These are phyloP conservation scores for Galaxias olidus DNA, from an alignment of 2,797 vertebrate species.

Conservation along the genomic window DNA sequence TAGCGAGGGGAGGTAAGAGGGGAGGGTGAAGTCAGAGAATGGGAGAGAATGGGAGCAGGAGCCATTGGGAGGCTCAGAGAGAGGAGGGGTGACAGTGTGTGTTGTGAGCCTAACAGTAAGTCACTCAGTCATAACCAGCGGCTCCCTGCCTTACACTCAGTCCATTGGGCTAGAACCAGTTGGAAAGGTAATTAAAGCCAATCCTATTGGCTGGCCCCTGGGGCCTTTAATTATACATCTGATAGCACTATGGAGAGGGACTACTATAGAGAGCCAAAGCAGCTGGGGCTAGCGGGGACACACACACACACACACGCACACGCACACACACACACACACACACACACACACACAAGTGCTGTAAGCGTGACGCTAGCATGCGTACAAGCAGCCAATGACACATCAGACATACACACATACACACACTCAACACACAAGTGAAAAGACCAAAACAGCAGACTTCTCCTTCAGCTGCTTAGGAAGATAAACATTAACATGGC, in stretches of 20 bases:
- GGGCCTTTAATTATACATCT: conserved; percentile 65
- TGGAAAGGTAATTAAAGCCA: conserved; percentile 66
- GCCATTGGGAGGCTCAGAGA: too few relatives aligned
- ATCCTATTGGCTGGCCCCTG: conserved; percentile 55
- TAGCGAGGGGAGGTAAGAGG: conserved; percentile 12
- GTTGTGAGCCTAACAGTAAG: conserved; percentile 53
- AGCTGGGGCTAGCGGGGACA: conserved; percentile 42
- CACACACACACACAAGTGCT: background rate
- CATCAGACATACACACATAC: background rate
- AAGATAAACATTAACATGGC: conserved; percentile 35
- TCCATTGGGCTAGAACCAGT: conserved; percentile 45
- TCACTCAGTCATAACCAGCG: conserved; percentile 56
- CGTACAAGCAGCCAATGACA: background rate
- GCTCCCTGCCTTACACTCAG: conserved; percentile 53
- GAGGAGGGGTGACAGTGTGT: background rate
- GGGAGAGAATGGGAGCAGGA: conserved; percentile 35
- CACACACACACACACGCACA: conserved; percentile 15
- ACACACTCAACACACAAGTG: conserved; percentile 3
- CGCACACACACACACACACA: background rate
- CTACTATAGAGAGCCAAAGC: conserved; percentile 34
- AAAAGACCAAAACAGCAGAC: background rate
- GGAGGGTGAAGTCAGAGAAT: conserved; percentile 26
- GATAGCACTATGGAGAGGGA: conserved; percentile 39
- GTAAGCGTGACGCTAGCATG: background rate
- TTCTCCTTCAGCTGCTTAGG: background rate